phyloP scores from a whole-genome alignment of 2,797 vertebrate species.

The Pipistrellus kuhlii region DNA sequence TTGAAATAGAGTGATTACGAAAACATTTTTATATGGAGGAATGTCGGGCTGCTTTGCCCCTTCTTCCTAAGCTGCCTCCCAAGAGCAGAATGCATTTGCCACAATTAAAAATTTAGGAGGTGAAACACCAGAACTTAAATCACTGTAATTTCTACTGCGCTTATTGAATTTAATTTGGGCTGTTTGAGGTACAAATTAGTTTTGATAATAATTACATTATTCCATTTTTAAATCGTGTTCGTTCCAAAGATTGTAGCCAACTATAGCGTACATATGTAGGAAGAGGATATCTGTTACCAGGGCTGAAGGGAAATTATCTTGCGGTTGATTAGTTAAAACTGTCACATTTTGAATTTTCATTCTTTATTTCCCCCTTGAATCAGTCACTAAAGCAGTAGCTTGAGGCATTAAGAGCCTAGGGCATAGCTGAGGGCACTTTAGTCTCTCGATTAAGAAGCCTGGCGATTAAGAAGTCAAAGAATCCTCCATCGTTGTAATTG shows the following conservation, averaged over 20 bases:
- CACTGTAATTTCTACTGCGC: slow-evolving; percentile 82
- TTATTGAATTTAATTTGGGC: slow-evolving; percentile 87
- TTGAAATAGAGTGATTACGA: slow-evolving; percentile 89
- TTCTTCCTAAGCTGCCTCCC: slow-evolving; percentile 63
- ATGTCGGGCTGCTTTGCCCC: slow-evolving; percentile 67
- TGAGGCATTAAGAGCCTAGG: slow-evolving; percentile 85
- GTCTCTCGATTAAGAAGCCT: slow-evolving; percentile 68
- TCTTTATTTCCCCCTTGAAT: slow-evolving; percentile 87
- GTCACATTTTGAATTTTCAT: slow-evolving; percentile 86
- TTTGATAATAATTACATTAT: slow-evolving; percentile 86
- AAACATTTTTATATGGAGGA: slow-evolving; percentile 88
- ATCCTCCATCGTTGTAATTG: slow-evolving; percentile 69
- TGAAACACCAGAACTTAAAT: slow-evolving; percentile 84
- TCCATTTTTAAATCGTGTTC: slow-evolving; percentile 83
- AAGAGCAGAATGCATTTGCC: slow-evolving; percentile 79
- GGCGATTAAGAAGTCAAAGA: slow-evolving; percentile 74
- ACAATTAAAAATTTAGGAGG: slow-evolving; percentile 85
- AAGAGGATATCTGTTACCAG: slow-evolving; percentile 73
- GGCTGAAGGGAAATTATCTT: slow-evolving; percentile 82
- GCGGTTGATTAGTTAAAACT: slow-evolving; percentile 87
- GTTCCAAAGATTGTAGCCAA: slow-evolving; percentile 74
- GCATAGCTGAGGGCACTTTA: slow-evolving; percentile 87
- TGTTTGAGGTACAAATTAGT: slow-evolving; percentile 86
- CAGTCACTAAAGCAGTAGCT: slow-evolving; percentile 87
- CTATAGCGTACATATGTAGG: slow-evolving; percentile 66